Percentiles rank a stretch among this genome's conserved stretches.
phyloP scores from a whole-genome alignment of 2,888 invertebrate species.

The Galerucella nymphaeae region DNA sequence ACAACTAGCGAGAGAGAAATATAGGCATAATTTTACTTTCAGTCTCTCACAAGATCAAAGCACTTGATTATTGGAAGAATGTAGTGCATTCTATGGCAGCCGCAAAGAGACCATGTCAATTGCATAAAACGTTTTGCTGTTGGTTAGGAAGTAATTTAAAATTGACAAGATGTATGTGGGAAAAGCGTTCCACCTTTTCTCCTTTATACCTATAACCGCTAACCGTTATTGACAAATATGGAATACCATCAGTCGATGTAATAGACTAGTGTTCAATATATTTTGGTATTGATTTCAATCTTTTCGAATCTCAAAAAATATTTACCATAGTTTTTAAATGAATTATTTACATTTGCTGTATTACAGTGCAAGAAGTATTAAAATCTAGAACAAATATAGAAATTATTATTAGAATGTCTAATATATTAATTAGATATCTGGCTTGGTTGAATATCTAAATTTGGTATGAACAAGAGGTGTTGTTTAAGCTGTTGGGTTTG shows the following conservation, averaged over 20 bases:
- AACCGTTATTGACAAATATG: conserved; percentile 9
- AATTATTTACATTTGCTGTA: too few species aligned
- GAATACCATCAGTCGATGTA: background rate
- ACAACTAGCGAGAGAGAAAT: too few species aligned
- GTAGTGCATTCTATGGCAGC: conserved; percentile 11
- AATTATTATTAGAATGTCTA: background rate
- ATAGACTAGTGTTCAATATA: background rate
- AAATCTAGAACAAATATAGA: background rate
- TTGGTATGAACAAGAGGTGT: background rate
- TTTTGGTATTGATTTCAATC: background rate
- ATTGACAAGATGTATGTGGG: conserved; percentile 38
- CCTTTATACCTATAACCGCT: conserved; percentile 2
- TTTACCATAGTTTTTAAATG: too few species aligned
- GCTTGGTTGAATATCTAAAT: background rate
- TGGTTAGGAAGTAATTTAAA: conserved; percentile 36
- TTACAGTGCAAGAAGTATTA: background rate
- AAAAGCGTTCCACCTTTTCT: conserved; percentile 18
- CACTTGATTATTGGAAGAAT: conserved; percentile 21
- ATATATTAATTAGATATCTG: background rate
- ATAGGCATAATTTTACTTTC: background rate
- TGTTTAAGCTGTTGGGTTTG: background rate
- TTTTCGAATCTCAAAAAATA: too few species aligned
- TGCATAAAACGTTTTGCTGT: conserved; percentile 31
- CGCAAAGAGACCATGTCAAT: conserved; percentile 14
- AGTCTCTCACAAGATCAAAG: conserved; percentile 20